These are phyloP conservation scores for Malurus alboscapulatus DNA, from an alignment of 2,113 vertebrate species.

Conservation along the genomic window DNA sequence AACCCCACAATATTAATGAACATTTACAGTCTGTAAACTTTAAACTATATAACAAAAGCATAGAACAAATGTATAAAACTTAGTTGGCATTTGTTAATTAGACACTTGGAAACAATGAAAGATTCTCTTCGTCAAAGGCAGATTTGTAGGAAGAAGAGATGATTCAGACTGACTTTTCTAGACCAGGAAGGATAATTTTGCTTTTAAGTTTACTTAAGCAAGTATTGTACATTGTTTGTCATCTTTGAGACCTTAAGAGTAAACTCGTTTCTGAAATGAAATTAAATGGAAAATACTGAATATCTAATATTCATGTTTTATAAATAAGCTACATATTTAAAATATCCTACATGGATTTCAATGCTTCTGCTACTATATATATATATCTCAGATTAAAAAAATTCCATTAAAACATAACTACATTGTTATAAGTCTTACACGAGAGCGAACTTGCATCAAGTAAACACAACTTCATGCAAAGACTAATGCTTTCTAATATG, in stretches of 20 bases:
- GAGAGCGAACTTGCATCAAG: background rate
- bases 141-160: background rate
- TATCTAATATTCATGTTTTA: background rate
- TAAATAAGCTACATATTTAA: background rate
- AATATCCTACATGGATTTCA: background rate
- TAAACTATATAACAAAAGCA: background rate
- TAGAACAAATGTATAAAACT: background rate
- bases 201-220: background rate
- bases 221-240: background rate
- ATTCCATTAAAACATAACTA: background rate
- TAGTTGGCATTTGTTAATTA: background rate
- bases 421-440: background rate
- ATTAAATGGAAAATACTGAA: background rate
- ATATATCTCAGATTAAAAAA: background rate
- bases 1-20: background rate
- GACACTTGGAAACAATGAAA: background rate
- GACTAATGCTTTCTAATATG: background rate
- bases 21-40: background rate
- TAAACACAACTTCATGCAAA: background rate
- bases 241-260: background rate
- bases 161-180: slow-evolving; percentile 6
- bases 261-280: background rate
- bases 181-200: background rate
- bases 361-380: background rate
- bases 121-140: background rate